phyloP scores from a whole-genome alignment of 2,888 invertebrate genomes.

The Eucera pruinosa region DNA sequence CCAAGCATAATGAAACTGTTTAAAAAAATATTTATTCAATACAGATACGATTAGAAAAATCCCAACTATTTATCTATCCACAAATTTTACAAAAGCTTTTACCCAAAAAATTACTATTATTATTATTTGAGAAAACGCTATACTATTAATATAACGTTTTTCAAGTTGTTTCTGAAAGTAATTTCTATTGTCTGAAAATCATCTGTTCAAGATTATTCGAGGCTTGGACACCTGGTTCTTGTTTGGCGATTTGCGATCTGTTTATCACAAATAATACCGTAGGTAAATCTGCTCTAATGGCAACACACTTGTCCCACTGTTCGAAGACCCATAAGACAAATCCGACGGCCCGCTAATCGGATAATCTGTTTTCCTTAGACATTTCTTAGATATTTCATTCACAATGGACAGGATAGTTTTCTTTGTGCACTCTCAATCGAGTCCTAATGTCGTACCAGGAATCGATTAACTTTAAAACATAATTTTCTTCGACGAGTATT shows the following conservation, averaged over 20 bases:
- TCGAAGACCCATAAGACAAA: conserved; percentile 47
- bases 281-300: conserved; percentile 64
- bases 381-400: conserved; percentile 4
- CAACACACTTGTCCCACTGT: conserved; percentile 52
- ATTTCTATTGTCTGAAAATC: conserved; percentile 4
- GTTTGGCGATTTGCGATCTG: conserved; percentile 57
- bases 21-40: background rate
- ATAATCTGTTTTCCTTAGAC: conserved; percentile 53
- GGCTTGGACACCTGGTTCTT: conserved; percentile 54
- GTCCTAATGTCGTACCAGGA: background rate
- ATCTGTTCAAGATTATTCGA: conserved; percentile 29
- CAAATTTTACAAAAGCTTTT: too few relatives aligned
- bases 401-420: background rate
- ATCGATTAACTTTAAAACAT: conserved; percentile 3
- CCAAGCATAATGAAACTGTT: background rate
- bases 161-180: too few relatives aligned
- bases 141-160: too few relatives aligned
- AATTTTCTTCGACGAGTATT: too few relatives aligned
- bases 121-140: too few relatives aligned
- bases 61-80: too few relatives aligned
- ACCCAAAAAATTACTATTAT: too few relatives aligned
- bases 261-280: conserved; percentile 72
- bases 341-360: conserved; percentile 39
- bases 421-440: too few relatives aligned
- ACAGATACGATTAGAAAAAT: too few relatives aligned